Evolutionary conservation across 2,888 invertebrate species (phyloP).

Genomic region (Caenorhabditis plicata): DNA sequence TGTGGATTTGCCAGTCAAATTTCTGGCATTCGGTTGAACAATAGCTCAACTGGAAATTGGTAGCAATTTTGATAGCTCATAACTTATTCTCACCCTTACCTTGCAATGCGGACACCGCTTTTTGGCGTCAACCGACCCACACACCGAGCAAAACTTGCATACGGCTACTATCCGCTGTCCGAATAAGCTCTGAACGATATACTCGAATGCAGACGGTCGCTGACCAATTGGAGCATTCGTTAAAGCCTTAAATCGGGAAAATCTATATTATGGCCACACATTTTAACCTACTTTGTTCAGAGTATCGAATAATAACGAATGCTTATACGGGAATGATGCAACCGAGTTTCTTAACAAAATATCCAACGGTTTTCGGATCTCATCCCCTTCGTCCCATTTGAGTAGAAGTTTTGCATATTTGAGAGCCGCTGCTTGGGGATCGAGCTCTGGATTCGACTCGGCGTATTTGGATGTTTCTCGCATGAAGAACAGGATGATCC

Average conservation of each 20-base stretch:
- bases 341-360: constrained; percentile 81
- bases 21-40: constrained; percentile 92
- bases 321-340: constrained; percentile 85
- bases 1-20: constrained; percentile 73
- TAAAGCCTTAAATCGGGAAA: constrained; percentile 29
- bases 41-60: constrained; percentile 75
- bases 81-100: constrained; percentile 70
- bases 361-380: constrained; percentile 70
- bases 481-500: constrained; percentile 59
- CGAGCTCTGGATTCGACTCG: constrained; percentile 30
- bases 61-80: neutral
- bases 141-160: constrained; percentile 77
- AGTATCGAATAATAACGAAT: constrained; percentile 85
- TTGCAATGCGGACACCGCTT: constrained; percentile 95
- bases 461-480: constrained; percentile 56
- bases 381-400: constrained; percentile 66
- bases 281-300: constrained; percentile 57
- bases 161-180: constrained; percentile 66
- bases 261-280: neutral
- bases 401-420: constrained; percentile 30
- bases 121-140: constrained; percentile 83
- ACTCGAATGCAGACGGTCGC: constrained; percentile 52
- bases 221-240: constrained; percentile 40
- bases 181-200: constrained; percentile 59
- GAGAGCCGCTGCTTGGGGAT: constrained; percentile 21